phyloP scores from a whole-genome alignment of 2,113 vertebrate species.

The Platanista minor region DNA sequence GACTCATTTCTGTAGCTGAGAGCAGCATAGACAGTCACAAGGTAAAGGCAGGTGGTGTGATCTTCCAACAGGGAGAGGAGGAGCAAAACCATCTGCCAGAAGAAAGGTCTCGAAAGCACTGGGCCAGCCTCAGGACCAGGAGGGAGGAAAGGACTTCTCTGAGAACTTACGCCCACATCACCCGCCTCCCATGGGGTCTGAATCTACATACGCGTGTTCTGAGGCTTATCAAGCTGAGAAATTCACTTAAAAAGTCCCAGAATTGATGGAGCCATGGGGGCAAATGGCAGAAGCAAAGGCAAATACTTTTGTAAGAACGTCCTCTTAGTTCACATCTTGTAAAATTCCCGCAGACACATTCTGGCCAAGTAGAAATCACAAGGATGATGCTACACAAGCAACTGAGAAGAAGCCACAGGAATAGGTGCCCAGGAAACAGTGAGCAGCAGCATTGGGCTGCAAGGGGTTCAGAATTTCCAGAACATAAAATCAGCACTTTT shows the following conservation, averaged over 20 bases:
- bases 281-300: background rate
- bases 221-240: background rate
- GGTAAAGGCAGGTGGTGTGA: background rate
- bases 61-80: too few relatives aligned
- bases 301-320: background rate
- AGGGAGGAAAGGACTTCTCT: background rate
- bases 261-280: background rate
- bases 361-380: background rate
- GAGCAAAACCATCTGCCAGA: fast-evolving
- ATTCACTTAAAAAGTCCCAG: background rate
- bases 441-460: too few relatives aligned
- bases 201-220: background rate
- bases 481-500: background rate
- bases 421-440: background rate
- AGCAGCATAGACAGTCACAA: background rate
- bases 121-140: background rate
- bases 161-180: fast-evolving
- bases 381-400: background rate
- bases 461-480: background rate
- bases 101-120: background rate
- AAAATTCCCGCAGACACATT: background rate
- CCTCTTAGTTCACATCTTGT: too few relatives aligned
- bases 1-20: background rate
- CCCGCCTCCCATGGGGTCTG: background rate
- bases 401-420: background rate